Percentiles rank a stretch among this genome's conserved stretches.
Conservation (phyloP, 1,140 invertebrate species). For the Papilio machaon region DNA sequence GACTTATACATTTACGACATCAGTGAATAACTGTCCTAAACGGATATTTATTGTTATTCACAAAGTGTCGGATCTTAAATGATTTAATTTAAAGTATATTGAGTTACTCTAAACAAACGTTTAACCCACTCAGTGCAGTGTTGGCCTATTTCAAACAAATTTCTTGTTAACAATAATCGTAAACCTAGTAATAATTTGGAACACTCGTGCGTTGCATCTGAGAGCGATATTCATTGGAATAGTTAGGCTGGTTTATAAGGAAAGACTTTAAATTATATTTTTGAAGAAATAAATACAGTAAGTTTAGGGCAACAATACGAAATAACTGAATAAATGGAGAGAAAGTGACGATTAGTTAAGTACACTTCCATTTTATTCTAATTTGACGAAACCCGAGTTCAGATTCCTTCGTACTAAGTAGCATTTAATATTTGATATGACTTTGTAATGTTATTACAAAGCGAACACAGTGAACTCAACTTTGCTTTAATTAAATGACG, state of each 20-base stretch:
- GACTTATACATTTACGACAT: slow-evolving; percentile 29
- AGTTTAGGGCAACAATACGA: no score
- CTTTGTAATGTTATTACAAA: no score
- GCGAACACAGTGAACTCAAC: no score
- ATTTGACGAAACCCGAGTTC: no score
- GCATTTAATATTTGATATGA: no score
- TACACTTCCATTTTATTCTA: no score
- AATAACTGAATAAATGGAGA: no score
- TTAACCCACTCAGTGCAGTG: slow-evolving; percentile 25
- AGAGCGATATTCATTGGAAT: not conserved
- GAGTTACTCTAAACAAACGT: slow-evolving; percentile 22
- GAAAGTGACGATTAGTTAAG: no score
- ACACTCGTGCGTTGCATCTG: not conserved
- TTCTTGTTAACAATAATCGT: slow-evolving; percentile 17
- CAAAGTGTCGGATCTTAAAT: slow-evolving; percentile 18
- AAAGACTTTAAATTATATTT: not conserved
- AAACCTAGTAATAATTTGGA: slow-evolving; percentile 13
- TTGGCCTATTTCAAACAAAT: not conserved
- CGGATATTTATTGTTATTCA: not conserved
- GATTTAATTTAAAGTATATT: slow-evolving; percentile 25
- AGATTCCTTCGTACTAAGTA: no score
- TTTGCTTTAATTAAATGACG: no score
- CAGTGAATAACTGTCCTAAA: slow-evolving; percentile 10
- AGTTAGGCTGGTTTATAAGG: not conserved
- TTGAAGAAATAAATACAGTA: no score